Evolutionary conservation across 1,140 invertebrate species (phyloP).

Genomic region (Cardiocondyla obscurior): DNA sequence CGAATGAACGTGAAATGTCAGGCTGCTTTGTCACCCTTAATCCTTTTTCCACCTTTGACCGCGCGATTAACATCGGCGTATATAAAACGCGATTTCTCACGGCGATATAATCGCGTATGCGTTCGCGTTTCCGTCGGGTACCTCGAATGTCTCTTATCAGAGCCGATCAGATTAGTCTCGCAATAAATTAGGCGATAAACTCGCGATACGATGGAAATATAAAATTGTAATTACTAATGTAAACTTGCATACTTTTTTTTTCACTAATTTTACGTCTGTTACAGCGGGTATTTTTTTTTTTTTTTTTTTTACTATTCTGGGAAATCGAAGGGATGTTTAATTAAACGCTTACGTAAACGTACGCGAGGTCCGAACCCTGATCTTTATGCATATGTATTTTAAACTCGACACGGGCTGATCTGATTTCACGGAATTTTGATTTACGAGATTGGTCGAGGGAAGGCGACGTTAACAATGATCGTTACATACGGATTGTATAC

Average conservation of each 20-base stretch:
- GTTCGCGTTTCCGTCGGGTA: not conserved
- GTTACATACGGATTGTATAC: constrained; percentile 40
- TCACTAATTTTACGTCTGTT: no score
- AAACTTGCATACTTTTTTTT: no score
- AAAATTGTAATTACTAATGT: no score
- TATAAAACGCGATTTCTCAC: not conserved
- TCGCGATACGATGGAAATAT: no score
- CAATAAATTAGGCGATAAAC: no score
- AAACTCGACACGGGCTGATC: constrained; percentile 15
- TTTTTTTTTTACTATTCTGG: not conserved
- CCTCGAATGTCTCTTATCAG: not conserved
- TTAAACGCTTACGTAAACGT: not conserved
- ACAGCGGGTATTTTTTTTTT: no score
- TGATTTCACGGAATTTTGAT: constrained; percentile 54
- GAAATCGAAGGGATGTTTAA: constrained; percentile 2
- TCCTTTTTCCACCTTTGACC: not conserved
- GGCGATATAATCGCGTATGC: not conserved
- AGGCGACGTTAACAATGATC: constrained; percentile 4
- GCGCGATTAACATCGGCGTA: not conserved
- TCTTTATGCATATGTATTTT: constrained; percentile 45
- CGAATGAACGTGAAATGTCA: constrained; percentile 11
- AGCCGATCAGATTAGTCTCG: no score
- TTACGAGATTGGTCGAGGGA: constrained; percentile 37
- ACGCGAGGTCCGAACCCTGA: not conserved
- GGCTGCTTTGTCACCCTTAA: not conserved